Evolutionary conservation across 2,888 invertebrate genomes (phyloP).

Genomic region (Pammene aurita): DNA sequence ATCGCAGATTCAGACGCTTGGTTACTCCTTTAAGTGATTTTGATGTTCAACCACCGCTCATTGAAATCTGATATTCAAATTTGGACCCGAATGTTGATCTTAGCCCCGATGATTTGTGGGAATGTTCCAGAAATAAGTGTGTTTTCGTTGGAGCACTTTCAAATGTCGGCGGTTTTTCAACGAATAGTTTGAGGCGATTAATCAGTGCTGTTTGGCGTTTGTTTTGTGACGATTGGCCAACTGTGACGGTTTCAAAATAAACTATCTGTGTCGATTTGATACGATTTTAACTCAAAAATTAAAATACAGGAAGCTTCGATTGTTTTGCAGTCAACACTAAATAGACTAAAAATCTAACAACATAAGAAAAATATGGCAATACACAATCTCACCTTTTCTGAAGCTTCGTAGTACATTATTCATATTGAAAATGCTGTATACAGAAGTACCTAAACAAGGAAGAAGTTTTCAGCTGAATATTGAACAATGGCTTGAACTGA

Average conservation of each 20-base stretch:
- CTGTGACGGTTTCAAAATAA: slow-evolving; percentile 16
- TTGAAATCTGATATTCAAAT: slow-evolving; percentile 41
- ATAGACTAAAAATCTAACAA: too few relatives aligned
- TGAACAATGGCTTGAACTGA: too few relatives aligned
- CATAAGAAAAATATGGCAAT: too few relatives aligned
- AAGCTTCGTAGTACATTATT: too few relatives aligned
- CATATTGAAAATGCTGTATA: too few relatives aligned
- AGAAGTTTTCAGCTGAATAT: too few relatives aligned
- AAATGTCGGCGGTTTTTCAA: slow-evolving; percentile 35
- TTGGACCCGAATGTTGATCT: slow-evolving; percentile 44
- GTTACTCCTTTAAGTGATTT: slow-evolving; percentile 54
- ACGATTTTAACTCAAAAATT: neutral
- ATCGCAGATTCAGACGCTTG: slow-evolving; percentile 58
- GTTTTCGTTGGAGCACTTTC: slow-evolving; percentile 39
- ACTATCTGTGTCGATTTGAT: slow-evolving; percentile 3
- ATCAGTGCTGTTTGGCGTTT: slow-evolving; percentile 34
- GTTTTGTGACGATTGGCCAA: slow-evolving; percentile 28
- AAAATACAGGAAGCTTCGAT: neutral
- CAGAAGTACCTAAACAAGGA: too few relatives aligned
- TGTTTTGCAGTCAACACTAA: too few relatives aligned
- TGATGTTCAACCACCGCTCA: slow-evolving; percentile 47
- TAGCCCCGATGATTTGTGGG: slow-evolving; percentile 39
- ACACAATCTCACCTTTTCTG: too few relatives aligned
- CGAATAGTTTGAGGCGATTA: slow-evolving; percentile 33
- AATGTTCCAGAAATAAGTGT: slow-evolving; percentile 40